Evolutionary conservation across 1,140 invertebrate genomes (phyloP), one percentile per base, ranked within the genome.

Genomic region (Euglossa dilemma): DNA sequence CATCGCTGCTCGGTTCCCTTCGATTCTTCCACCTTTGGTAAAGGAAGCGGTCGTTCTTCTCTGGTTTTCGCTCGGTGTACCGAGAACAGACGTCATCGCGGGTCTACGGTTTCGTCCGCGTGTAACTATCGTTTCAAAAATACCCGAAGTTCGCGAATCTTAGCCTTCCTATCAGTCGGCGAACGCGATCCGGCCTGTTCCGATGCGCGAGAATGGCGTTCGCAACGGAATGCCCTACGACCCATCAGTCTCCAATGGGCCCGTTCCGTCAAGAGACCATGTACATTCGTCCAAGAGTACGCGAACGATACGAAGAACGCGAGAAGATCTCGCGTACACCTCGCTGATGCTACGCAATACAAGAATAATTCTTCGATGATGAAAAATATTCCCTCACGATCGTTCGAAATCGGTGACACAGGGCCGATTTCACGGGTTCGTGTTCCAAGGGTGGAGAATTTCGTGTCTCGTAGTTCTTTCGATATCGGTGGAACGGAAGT

Each of bases 311-410:
- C n/a, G 43, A 69, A 43, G 9, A 72, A 61, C 12, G 45, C 54
- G 14, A 11, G n/a, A 59, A 23, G 72, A 70, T 71, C 36, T 56
- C n/a, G 52, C 52, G 16, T 50, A 59, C 18, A 23, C 14, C 28
- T 45, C 20, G 52, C 14, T 36, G 23, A 23, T 25, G 56, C 12
- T 57, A 18, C 47, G 56, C 61, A 80, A 80, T 63, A 80, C 54
- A 72, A 71, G 77, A 72, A 61, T 72, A 72, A 70, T 52, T 63
- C 43, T 43, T 25, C 45, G 54, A 23, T 63, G 61, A 45, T 73
- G 25, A 80, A 73, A 63, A 80, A 61, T 80, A 72, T 61, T 69
- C 16, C 66, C 56, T 20, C 36, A 25, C 47, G 0, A 72, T 43
- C 43, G 36, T 52, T 43, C 9, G 47, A 52, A 70, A 72, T 9